Evolutionary conservation across 2,888 invertebrate species (phyloP).

Genomic region (Tridacna gigas): DNA sequence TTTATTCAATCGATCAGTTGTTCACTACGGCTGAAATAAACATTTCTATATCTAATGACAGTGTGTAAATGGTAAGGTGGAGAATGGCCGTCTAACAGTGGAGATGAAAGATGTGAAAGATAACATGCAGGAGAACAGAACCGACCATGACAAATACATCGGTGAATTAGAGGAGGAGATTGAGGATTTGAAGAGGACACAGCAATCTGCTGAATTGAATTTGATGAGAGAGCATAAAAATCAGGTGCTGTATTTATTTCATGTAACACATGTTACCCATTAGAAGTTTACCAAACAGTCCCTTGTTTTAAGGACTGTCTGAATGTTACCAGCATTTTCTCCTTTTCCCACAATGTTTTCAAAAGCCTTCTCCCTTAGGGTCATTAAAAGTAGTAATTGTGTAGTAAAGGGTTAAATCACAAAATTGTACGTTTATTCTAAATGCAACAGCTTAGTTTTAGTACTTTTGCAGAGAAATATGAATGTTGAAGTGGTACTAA

Average conservation of each 20-base stretch:
- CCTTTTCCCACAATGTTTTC: no score
- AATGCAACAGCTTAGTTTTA: no score
- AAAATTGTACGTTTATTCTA: no score
- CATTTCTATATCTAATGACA: conserved; percentile 30
- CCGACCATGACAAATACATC: conserved; percentile 66
- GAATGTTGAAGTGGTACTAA: no score
- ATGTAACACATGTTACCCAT: neutral
- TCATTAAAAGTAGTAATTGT: no score
- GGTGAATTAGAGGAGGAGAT: conserved; percentile 70
- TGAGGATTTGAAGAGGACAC: conserved; percentile 63
- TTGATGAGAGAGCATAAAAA: conserved; percentile 56
- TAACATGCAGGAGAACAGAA: conserved; percentile 48
- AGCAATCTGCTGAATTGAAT: conserved; percentile 68
- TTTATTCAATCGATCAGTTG: no score
- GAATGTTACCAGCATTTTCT: no score
- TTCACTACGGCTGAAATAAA: neutral
- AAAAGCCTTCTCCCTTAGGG: no score
- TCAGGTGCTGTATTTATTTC: conserved; percentile 39
- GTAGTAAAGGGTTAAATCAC: no score
- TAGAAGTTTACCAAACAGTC: no score
- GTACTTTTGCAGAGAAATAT: no score
- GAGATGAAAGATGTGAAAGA: conserved; percentile 71
- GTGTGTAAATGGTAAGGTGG: conserved; percentile 74
- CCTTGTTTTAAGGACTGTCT: no score
- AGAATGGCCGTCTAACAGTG: conserved; percentile 61